These are phyloP conservation scores for Urocitellus parryii DNA, from an alignment of 2,113 vertebrate genomes.

Conservation along the genomic window DNA sequence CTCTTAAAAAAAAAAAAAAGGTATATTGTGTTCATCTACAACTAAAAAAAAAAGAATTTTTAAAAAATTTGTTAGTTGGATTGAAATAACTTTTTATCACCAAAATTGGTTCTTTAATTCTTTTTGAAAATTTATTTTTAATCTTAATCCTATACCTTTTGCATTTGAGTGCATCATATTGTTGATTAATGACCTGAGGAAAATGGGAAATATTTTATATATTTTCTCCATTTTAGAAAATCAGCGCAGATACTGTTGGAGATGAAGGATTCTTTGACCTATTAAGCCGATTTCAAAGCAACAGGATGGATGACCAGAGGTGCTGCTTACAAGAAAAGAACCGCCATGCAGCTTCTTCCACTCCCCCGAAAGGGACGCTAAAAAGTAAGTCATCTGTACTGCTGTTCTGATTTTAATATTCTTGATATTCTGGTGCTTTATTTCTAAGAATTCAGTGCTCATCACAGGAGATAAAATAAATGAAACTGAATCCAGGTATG, in stretches of 20 bases:
- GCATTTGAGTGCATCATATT: not conserved
- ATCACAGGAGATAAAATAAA: not conserved
- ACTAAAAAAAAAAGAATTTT: not conserved
- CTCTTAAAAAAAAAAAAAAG: no score
- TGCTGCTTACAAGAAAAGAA: conserved; percentile 91
- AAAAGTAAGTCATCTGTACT: conserved; percentile 88
- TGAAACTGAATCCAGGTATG: not conserved
- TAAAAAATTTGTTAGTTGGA: conserved; percentile 16
- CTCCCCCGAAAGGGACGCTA: conserved; percentile 87
- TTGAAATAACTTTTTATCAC: conserved; percentile 11
- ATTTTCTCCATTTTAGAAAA: conserved; percentile 86
- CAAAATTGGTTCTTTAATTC: not conserved
- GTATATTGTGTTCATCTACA: no score
- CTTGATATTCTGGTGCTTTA: not conserved
- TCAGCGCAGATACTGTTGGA: conserved; percentile 89
- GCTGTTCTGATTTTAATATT: not conserved
- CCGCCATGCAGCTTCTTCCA: conserved; percentile 81
- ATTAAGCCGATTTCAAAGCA: conserved; percentile 97
- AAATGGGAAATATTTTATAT: not conserved
- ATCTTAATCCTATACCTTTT: not conserved
- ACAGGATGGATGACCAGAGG: conserved; percentile 97
- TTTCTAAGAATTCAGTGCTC: not conserved
- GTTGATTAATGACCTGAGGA: not conserved
- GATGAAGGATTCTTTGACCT: conserved; percentile 98
- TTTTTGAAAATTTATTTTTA: conserved; percentile 43